These are phyloP conservation scores for Pangasius mekongensis DNA, from an alignment of 2,797 vertebrate genomes.

Conservation along the genomic window DNA sequence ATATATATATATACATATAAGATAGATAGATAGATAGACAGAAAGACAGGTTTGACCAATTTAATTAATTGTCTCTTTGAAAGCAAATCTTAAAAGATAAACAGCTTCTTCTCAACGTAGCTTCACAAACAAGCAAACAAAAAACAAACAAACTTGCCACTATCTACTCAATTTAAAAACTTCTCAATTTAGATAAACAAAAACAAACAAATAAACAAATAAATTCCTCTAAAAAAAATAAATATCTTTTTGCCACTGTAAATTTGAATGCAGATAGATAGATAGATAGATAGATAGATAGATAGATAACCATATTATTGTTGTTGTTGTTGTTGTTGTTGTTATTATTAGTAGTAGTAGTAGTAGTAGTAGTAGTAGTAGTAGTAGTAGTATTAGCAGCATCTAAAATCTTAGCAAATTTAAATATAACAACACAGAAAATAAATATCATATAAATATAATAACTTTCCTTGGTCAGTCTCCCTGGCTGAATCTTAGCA, in stretches of 20 bases:
- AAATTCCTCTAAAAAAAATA: not conserved
- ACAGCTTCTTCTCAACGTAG: not conserved
- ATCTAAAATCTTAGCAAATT: not conserved
- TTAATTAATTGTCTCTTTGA: not conserved
- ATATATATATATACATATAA: not conserved
- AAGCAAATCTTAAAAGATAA: not conserved
- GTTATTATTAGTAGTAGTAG: too few species aligned
- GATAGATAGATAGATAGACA: not conserved
- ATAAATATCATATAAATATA: too few species aligned
- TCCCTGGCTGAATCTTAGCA: too few species aligned
- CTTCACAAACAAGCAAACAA: not conserved
- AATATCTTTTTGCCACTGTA: not conserved
- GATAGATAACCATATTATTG: not conserved
- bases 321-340: too few species aligned
- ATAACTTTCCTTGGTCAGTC: not conserved
- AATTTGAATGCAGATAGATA: not conserved
- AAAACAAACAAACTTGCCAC: not conserved
- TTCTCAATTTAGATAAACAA: not conserved
- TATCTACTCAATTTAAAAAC: not conserved
- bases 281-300: not conserved
- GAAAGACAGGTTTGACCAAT: not conserved
- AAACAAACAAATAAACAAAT: too few species aligned
- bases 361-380: too few species aligned
- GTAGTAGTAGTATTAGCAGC: too few species aligned
- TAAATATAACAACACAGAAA: too few species aligned